phyloP scores from a whole-genome alignment of 64 coral and sea anemone genomes.

The Montipora foliosa region DNA sequence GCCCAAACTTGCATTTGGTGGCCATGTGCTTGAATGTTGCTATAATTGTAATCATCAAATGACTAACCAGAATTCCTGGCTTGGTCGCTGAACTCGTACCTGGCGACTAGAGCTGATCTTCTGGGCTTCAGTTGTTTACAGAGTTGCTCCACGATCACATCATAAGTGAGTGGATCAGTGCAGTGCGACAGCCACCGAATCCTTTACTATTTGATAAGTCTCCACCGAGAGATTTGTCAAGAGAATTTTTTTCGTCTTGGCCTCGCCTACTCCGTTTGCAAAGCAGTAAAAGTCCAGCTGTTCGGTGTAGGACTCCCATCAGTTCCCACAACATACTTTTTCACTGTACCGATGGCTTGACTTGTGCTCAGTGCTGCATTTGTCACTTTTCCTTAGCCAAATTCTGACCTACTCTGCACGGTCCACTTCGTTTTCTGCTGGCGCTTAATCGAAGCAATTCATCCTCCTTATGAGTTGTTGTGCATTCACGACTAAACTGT shows the following conservation, averaged over 20 bases:
- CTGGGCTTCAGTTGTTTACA: slow-evolving; percentile 48
- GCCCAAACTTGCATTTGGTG: slow-evolving; percentile 65
- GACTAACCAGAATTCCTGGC: slow-evolving; percentile 39
- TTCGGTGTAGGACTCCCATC: too few species aligned
- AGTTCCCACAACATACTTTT: too few species aligned
- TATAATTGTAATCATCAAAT: slow-evolving; percentile 41
- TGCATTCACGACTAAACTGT: too few species aligned
- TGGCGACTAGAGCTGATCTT: slow-evolving; percentile 55
- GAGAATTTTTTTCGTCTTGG: too few species aligned
- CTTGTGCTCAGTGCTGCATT: not conserved
- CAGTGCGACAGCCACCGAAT: slow-evolving; percentile 10
- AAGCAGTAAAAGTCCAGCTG: too few species aligned
- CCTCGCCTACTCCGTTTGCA: too few species aligned
- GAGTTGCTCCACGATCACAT: slow-evolving; percentile 37
- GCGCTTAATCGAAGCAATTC: too few species aligned
- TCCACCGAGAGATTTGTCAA: too few species aligned
- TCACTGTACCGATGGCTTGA: too few species aligned
- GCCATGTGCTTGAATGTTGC: slow-evolving; percentile 69
- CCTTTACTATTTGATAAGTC: slow-evolving; percentile 2
- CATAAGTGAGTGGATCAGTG: slow-evolving; percentile 25
- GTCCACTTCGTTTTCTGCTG: too few species aligned
- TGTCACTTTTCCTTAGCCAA: not conserved
- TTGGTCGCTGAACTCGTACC: slow-evolving; percentile 63
- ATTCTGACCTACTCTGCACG: too few species aligned
- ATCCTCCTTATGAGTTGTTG: too few species aligned